Base-by-base conservation (phyloP, 2,888 invertebrate species). In the Cerastis rubricosa region DNA sequence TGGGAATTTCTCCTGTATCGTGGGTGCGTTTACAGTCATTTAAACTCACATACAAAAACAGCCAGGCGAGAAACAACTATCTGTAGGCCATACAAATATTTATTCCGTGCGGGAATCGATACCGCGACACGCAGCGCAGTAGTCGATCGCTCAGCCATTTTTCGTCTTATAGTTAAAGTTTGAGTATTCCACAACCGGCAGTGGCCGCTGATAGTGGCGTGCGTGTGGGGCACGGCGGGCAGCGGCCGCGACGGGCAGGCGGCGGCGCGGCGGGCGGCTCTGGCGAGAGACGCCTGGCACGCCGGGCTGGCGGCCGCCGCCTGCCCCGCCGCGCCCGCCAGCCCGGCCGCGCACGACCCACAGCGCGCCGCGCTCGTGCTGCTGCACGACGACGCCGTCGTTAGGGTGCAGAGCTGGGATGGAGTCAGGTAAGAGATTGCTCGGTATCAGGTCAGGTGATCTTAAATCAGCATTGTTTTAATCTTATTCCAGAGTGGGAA, bases 281-380 rank as follows among this genome's bases (percentile, higher is more conserved):
- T 95, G 0, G 94, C 93, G 3, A 85, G 90, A 0, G 93, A 98
- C 65, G 95, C 99, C 19, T 98, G 99, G 98, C 95, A 97, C 0
- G 97, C 97, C 1, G 98, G 98, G 1, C 72, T 89, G 84, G 43
- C 57, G 0, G 61, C 76, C 1, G 79, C 79, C 65, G 66, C 22
- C 14, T 77, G 91, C 78, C 91, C 82, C 51, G 7, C 69, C 45
- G 22, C 91, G 77, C 90, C 7, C 79, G 0, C 43, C 29, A 59
- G 29, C 6, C 83, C 45, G 72, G 72, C 19, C 0, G 93, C 93
- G 0, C 93, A 91, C 78, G 93, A 95, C 22, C 69, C 91, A 72
- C 82, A 89, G 3, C 83, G 86, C 0, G 91, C 94, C 0, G 87
- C 80, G 0, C 67, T 93, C 1, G 92, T 93, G 43, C 74, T 94